Evolutionary conservation across 2,888 invertebrate genomes (phyloP).

Genomic region (Tipula helvola): DNA sequence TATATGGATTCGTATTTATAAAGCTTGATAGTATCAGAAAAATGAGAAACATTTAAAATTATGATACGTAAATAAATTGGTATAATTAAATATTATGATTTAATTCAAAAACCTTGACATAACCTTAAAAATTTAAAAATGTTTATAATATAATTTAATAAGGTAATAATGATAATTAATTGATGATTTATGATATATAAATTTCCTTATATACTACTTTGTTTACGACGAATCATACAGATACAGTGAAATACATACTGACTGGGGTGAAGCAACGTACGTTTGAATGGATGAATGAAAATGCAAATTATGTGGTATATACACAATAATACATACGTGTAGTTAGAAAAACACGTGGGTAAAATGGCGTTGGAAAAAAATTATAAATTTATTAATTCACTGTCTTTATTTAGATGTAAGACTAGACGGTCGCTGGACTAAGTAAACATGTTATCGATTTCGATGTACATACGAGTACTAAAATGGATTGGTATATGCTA

Average conservation of each 20-base stretch:
- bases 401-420: neutral
- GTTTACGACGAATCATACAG: neutral
- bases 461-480: too few species aligned
- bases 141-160: neutral
- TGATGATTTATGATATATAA: neutral
- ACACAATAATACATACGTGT: neutral
- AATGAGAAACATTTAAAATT: neutral
- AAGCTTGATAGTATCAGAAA: neutral
- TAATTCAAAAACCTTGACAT: neutral
- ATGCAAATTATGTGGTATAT: neutral
- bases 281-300: neutral
- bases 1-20: neutral
- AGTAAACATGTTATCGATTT: neutral
- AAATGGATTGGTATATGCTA: neutral
- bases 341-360: neutral
- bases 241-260: neutral
- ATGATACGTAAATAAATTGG: neutral
- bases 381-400: neutral
- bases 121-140: neutral
- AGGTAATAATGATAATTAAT: neutral
- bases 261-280: neutral
- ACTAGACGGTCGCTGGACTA: neutral
- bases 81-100: neutral
- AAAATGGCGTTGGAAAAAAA: neutral
- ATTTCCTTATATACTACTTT: neutral